These are phyloP conservation scores for Poecile atricapillus DNA, from an alignment of 2,113 vertebrate species.

Conservation along the genomic window DNA sequence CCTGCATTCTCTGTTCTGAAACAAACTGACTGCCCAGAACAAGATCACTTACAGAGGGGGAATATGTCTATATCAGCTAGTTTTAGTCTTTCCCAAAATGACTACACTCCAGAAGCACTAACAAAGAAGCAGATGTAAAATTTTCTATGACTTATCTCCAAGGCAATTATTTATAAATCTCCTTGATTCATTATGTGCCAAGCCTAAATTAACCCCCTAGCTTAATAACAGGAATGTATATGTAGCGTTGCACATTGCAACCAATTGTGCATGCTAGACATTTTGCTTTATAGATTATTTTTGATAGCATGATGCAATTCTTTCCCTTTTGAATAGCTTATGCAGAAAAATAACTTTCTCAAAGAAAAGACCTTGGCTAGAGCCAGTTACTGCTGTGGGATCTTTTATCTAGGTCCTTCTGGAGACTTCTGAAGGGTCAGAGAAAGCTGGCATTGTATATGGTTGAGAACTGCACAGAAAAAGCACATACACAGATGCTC, in stretches of 20 bases:
- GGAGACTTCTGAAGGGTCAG: neutral
- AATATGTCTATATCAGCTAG: constrained; percentile 11
- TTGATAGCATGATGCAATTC: neutral
- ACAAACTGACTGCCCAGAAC: neutral
- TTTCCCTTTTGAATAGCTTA: neutral
- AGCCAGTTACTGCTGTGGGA: neutral
- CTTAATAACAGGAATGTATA: constrained; percentile 15
- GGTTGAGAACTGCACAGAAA: neutral
- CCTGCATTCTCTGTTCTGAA: neutral
- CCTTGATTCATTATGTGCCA: constrained; percentile 9
- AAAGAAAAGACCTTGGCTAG: neutral
- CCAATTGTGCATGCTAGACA: neutral
- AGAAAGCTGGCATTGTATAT: neutral
- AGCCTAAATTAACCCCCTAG: constrained; percentile 30
- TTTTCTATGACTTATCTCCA: constrained; percentile 27
- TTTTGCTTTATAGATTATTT: constrained; percentile 9
- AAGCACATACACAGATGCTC: neutral
- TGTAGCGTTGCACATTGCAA: neutral
- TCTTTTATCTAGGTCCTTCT: neutral
- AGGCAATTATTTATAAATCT: constrained; percentile 60
- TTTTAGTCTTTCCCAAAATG: constrained; percentile 43
- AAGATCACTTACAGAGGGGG: neutral
- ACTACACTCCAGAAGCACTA: constrained; percentile 39
- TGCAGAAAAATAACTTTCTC: neutral
- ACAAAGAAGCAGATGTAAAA: constrained; percentile 61